Conservation (phyloP, 1,140 invertebrate species). For the Anoplophora glabripennis region DNA sequence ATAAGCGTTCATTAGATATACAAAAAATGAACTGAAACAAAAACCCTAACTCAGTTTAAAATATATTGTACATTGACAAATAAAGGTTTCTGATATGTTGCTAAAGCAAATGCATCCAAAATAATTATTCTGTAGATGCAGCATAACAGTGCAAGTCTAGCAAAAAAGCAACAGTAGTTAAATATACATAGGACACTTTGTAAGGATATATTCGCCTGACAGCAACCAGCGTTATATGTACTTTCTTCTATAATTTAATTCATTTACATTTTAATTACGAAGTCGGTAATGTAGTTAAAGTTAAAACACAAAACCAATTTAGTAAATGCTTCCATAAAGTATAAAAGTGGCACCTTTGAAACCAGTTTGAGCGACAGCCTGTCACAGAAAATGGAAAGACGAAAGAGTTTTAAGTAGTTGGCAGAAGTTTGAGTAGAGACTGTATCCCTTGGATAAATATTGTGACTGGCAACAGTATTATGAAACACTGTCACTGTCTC, state of each 20-base stretch:
- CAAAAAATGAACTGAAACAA: no score
- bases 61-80: no score
- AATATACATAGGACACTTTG: no score
- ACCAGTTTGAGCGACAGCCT: slow-evolving; percentile 47
- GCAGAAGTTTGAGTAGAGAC: slow-evolving; percentile 42
- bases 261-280: slow-evolving; percentile 4
- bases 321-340: slow-evolving; percentile 34
- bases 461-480: slow-evolving; percentile 37
- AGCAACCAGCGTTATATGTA: no score
- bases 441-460: slow-evolving; percentile 43
- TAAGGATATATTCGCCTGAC: no score
- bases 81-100: no score
- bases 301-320: slow-evolving; percentile 34
- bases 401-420: slow-evolving; percentile 49
- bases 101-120: no score
- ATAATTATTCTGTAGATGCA: no score
- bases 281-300: slow-evolving; percentile 6
- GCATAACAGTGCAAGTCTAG: no score
- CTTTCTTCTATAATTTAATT: background rate
- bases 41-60: no score
- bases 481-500: slow-evolving; percentile 33
- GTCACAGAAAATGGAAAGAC: slow-evolving; percentile 47
- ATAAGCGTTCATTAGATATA: no score
- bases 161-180: no score
- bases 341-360: slow-evolving; percentile 33